Evolutionary conservation across 2,797 vertebrate species (phyloP), one percentile per base, ranked within the genome.

Genomic region (Hybognathus amarus): DNA sequence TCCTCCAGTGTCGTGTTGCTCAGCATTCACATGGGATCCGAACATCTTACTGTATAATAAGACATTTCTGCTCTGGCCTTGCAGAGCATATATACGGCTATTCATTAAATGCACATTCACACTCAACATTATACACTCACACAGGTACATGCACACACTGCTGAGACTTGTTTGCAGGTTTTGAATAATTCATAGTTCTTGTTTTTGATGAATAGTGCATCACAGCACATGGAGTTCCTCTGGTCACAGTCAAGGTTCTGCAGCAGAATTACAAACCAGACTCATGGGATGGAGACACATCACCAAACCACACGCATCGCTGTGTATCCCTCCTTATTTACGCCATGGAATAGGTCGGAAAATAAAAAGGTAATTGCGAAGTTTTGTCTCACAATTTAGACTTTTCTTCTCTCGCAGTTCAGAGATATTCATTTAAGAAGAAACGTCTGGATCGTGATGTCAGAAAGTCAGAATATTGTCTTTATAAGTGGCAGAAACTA

Each of bases 111-210:
- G 24, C 47, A 70, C 30, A 73, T 77, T 66, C 24, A 76, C 9
- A 71, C 68, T 81, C 40, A 82, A 75, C 38, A 73, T 77, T 52
- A 40, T 12, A n/a, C 13, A 20, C 27, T 47, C 17, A 56, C 18
- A 67, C 67, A 78, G 24, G 56, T 17, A 11, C 67, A 87, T 79
- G 88, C 83, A 79, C 40, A 79, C 84, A 82, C 83, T 84, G 81
- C 76, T 83, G 66, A 87, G 56, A 70, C 83, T 83, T 89, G 87
- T 92, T 91, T 89, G 87, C 81, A 85, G 83, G 38, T 80, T 75
- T 36, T 95, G 90, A 93, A 94, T 94, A 90, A 94, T 93, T 94
- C 88, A 94, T 92, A 11, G 80, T 82, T 90, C 80, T 88, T 90
- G 83, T 90, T 87, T 91, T 92, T 92, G 93, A 93, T 94, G 90